Conservation (phyloP, 2,113 vertebrate genomes). For the Bothrops jararaca region DNA sequence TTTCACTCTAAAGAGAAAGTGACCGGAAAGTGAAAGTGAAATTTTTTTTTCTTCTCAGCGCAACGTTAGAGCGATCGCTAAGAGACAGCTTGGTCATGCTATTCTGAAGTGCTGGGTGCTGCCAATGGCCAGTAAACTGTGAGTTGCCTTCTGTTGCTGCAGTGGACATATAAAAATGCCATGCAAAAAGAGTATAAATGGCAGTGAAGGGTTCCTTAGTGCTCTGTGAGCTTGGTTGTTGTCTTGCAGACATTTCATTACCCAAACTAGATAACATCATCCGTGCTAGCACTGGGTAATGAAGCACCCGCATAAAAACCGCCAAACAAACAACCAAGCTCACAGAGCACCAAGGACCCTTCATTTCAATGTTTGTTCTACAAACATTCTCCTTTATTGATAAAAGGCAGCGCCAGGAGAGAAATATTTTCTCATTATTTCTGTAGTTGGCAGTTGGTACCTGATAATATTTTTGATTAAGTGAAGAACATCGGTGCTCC, state of each 20-base stretch:
- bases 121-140: not conserved
- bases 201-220: not conserved
- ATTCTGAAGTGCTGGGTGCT: not conserved
- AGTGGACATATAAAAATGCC: not conserved
- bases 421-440: not conserved
- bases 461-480: not conserved
- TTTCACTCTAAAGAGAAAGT: no score
- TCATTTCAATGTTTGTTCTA: not conserved
- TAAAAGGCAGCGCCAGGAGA: not conserved
- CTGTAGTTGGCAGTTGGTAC: not conserved
- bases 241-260: not conserved
- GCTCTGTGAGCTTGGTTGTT: not conserved
- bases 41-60: no score
- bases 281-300: not conserved
- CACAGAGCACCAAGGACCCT: not conserved
- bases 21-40: no score
- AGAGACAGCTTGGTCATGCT: not conserved
- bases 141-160: not conserved
- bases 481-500: not conserved
- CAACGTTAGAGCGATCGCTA: no score
- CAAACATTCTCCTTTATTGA: not conserved
- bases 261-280: not conserved
- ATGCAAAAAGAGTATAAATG: not conserved
- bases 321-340: not conserved
- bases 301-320: not conserved